These are phyloP conservation scores for Drosophila nannoptera DNA, from an alignment of 1,140 invertebrate genomes.

Conservation along the genomic window DNA sequence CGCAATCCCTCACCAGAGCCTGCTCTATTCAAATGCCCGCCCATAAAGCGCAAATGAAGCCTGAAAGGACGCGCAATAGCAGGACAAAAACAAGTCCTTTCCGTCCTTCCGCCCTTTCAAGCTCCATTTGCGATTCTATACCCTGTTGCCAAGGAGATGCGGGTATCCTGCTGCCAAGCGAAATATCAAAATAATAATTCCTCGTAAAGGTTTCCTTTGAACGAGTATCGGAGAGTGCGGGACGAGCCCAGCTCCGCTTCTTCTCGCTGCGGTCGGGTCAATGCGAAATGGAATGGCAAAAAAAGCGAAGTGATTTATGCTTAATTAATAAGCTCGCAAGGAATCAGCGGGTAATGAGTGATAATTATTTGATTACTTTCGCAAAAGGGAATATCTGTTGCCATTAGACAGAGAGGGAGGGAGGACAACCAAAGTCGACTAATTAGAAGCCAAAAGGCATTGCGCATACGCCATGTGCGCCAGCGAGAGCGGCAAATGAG, in stretches of 20 bases:
- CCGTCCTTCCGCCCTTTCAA: conserved; percentile 2
- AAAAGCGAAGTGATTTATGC: conserved; percentile 60
- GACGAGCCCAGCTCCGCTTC: not conserved
- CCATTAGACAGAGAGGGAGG: not conserved
- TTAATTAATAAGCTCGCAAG: conserved; percentile 58
- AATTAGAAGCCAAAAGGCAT: conserved; percentile 37
- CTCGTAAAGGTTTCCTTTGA: not conserved
- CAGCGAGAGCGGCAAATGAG: not conserved
- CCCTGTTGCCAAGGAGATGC: too few relatives aligned
- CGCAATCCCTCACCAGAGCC: not conserved
- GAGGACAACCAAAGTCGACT: conserved; percentile 33
- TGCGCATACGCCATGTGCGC: conserved; percentile 23
- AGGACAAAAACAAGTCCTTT: conserved; percentile 5
- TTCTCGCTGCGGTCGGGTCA: conserved; percentile 6
- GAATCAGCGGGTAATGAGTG: conserved; percentile 59
- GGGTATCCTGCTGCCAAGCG: not conserved
- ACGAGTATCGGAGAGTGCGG: not conserved
- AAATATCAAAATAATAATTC: not conserved
- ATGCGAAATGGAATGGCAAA: conserved; percentile 1
- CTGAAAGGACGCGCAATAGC: too few relatives aligned
- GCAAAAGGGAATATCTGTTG: conserved; percentile 16
- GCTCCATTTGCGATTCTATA: conserved; percentile 8
- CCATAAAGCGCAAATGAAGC: too few relatives aligned
- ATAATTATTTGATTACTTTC: conserved; percentile 70
- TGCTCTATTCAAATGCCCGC: too few relatives aligned